phyloP scores from a whole-genome alignment of 1,140 invertebrate species.

The Teleopsis dalmanni region DNA sequence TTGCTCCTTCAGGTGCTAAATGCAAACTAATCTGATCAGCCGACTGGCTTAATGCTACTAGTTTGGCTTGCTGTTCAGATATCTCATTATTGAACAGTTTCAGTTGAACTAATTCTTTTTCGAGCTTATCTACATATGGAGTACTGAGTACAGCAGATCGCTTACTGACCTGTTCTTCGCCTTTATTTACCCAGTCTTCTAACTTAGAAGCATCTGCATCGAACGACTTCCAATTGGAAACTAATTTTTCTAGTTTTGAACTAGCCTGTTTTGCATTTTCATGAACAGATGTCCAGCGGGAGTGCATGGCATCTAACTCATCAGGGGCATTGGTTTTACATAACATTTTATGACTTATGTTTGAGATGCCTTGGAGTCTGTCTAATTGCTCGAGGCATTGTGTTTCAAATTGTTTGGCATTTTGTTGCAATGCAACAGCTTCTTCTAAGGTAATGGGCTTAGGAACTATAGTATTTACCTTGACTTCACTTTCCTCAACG shows the following conservation, averaged over 20 bases:
- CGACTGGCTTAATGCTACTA: slow-evolving; percentile 68
- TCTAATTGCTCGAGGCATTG: slow-evolving; percentile 70
- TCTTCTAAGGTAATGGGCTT: slow-evolving; percentile 71
- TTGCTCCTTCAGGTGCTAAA: slow-evolving; percentile 67
- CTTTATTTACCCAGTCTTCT: slow-evolving; percentile 62
- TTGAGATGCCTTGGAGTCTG: slow-evolving; percentile 62
- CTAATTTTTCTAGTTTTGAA: slow-evolving; percentile 69
- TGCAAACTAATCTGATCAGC: slow-evolving; percentile 69
- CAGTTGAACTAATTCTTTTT: slow-evolving; percentile 61
- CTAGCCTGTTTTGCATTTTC: slow-evolving; percentile 64
- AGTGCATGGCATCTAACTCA: slow-evolving; percentile 74
- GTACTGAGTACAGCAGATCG: slow-evolving; percentile 54
- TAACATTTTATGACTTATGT: slow-evolving; percentile 63
- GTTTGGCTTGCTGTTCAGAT: slow-evolving; percentile 70
- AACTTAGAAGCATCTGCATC: slow-evolving; percentile 63
- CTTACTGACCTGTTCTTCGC: slow-evolving; percentile 53
- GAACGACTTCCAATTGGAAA: slow-evolving; percentile 72
- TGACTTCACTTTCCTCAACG: slow-evolving; percentile 77
- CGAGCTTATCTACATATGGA: slow-evolving; percentile 61
- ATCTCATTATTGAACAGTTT: slow-evolving; percentile 75
- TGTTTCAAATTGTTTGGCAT: slow-evolving; percentile 59
- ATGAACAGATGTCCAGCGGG: slow-evolving; percentile 68
- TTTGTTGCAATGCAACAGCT: slow-evolving; percentile 65
- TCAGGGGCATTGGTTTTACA: slow-evolving; percentile 65
- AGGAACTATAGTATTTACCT: slow-evolving; percentile 58